Base-by-base conservation (phyloP, 2,113 vertebrate genomes). In the Megaceryle maxima region DNA sequence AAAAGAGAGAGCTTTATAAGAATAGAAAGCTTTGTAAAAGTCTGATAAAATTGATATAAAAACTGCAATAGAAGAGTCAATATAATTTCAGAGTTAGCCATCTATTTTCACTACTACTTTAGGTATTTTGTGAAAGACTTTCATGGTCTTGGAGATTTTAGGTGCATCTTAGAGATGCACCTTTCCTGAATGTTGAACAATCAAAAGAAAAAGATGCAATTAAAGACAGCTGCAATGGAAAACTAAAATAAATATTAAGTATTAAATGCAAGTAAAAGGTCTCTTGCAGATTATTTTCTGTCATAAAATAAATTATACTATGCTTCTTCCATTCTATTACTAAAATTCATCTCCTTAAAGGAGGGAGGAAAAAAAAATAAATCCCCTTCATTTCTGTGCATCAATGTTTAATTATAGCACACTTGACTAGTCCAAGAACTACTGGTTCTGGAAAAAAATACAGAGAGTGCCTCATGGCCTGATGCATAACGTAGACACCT, bases 21-120 rank as follows among this genome's bases (percentile, higher is more conserved):
- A 90, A 77, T 10, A 56, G 68, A 94, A 95, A 95, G 67, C 53
- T 91, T 91, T 72, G 43, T 56, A 64, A 29, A 91, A 94, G 37
- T 77, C 51, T 89, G 53, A 39, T 56, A 78, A 94, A 96, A 91
- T 1, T 64, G 41, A 73, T 66, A 89, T 29, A 85, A 95, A 91
- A 96, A 88, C 46, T 87, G 77, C 78, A 78, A 66, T 90, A 91
- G 94, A 90, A 43, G 10, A 92, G 33, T 88, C 66, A 80, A 83
- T 78, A 83, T 62, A 22, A 88, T 89, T 87, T 86, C 72, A 90
- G 83, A 80, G 43, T 67, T 81, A 92, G 62, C 3, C 55, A 88
- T 74, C 88, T 91, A 81, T 93, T 97, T 97, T 96, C 62, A 81
- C 43, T 60, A 31, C 29, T 41, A 46, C 46, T 96, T 90, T 12